Conservation (phyloP, 30 jellyfish, hydroid and myxozoan genomes). For the Hydractinia echinata region DNA sequence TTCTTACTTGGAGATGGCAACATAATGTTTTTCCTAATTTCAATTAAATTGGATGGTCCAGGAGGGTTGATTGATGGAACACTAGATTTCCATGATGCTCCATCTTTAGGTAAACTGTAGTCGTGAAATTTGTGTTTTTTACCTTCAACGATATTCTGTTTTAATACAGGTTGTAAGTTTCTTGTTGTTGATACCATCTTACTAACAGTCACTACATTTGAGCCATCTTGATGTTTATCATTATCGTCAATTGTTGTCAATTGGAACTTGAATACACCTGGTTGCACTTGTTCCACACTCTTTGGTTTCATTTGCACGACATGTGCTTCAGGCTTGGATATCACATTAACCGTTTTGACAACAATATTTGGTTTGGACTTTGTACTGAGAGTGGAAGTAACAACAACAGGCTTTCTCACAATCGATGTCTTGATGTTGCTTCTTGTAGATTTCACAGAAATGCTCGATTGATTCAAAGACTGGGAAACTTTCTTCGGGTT, state of each 20-base stretch:
- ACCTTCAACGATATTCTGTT: not conserved
- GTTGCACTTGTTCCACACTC: slow-evolving; percentile 25
- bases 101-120: slow-evolving; percentile 1
- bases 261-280: slow-evolving; percentile 24
- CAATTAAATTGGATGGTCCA: not conserved
- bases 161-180: not conserved
- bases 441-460: not conserved
- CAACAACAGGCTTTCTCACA: not conserved
- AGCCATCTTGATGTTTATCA: not conserved
- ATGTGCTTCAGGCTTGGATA: not conserved
- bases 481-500: not conserved
- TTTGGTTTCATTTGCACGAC: slow-evolving; percentile 19
- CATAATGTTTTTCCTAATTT: not conserved
- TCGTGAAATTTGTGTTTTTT: slow-evolving; percentile 2
- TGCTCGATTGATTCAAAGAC: not conserved
- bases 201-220: too few species aligned
- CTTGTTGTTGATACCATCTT: too few species aligned
- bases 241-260: slow-evolving; percentile 1
- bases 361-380: not conserved
- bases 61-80: not conserved
- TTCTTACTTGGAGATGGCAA: not conserved
- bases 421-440: not conserved
- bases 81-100: not conserved
- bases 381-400: not conserved
- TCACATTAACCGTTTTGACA: slow-evolving; percentile 11